Evolutionary conservation across 1,140 invertebrate species (phyloP).

Genomic region (Rhagoletis pomonella): DNA sequence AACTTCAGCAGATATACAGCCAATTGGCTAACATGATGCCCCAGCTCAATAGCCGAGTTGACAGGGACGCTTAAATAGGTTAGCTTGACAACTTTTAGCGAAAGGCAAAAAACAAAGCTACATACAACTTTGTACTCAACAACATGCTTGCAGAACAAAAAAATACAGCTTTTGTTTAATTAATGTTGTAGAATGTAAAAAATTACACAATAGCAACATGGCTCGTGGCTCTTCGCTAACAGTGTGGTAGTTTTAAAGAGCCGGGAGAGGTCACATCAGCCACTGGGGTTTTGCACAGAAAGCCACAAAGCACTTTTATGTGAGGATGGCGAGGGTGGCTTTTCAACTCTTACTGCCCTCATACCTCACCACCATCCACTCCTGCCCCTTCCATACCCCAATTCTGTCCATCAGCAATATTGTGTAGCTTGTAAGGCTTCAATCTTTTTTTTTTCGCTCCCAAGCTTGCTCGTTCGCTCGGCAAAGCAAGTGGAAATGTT

Average conservation of each 20-base stretch:
- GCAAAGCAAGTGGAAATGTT: conserved; percentile 46
- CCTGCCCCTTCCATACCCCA: neutral
- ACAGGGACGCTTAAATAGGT: conserved; percentile 34
- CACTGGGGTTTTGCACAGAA: neutral
- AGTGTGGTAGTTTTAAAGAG: neutral
- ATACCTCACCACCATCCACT: neutral
- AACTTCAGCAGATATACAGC: neutral
- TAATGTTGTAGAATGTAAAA: conserved; percentile 44
- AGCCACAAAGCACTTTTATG: conserved; percentile 48
- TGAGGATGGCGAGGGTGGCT: conserved; percentile 14
- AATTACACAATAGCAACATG: neutral
- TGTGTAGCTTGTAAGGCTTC: conserved; percentile 39
- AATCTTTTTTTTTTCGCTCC: neutral
- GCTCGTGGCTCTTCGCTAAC: neutral
- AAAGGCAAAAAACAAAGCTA: neutral
- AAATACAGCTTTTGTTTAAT: conserved; percentile 31
- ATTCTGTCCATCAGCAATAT: neutral
- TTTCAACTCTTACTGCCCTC: neutral
- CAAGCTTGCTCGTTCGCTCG: neutral
- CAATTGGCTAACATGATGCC: conserved; percentile 27
- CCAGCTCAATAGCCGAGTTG: conserved; percentile 18
- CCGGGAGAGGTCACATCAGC: conserved; percentile 1
- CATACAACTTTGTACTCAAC: conserved; percentile 15
- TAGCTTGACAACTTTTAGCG: neutral
- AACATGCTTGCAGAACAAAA: neutral